Base-by-base conservation (phyloP, 2,113 vertebrate species). In the Chamaetylas fuelleborni region DNA sequence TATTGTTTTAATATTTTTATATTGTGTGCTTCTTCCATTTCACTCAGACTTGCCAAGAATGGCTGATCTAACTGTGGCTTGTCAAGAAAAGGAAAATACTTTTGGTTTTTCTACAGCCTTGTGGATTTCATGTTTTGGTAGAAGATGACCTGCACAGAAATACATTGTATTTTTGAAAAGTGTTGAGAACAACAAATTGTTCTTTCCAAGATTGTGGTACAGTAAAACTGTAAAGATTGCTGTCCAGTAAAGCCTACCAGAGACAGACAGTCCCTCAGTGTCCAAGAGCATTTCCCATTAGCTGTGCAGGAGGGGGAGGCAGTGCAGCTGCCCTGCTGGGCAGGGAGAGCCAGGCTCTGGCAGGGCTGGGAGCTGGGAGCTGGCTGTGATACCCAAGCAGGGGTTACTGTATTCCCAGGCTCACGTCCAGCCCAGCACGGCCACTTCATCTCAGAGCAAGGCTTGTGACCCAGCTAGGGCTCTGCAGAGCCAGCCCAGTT, bases 271-370 rank as follows among this genome's bases (percentile, higher is more conserved):
- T 65, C 9, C 31, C 31, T 77, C 18, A 0, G 31, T 29, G 71
- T 23, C 25, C 25, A 1, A 0, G 14, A 26, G 9, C 14, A 26
- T 64, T 81, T 66, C 10, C 10, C 6, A 2, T 33, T 19, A 24
- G 14, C 69, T 29, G 14, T 36, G 51, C 45, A 53, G 40, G 43
- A 83, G 45, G 22, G 42, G 40, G 19, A 72, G 47, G 48, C 42
- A 51, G 34, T 9, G 34, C 67, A 36, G 53, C 70, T 61, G 34
- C 18, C 23, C 38, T 45, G 25, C n/a, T 25, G 62, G 58, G 51
- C 91, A 73, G 58, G 60, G 38, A 9, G 80, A 73, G 80, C 56
- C 90, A 19, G 87, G 57, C 43, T 64, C 77, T 85, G 90, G 92
- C 90, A 84, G 48, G 24, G 43, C 14, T 33, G 9, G 2, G 5